Conservation (phyloP, 53 echinoderm and acorn worm genomes). For the Holothuria leucospilota region DNA sequence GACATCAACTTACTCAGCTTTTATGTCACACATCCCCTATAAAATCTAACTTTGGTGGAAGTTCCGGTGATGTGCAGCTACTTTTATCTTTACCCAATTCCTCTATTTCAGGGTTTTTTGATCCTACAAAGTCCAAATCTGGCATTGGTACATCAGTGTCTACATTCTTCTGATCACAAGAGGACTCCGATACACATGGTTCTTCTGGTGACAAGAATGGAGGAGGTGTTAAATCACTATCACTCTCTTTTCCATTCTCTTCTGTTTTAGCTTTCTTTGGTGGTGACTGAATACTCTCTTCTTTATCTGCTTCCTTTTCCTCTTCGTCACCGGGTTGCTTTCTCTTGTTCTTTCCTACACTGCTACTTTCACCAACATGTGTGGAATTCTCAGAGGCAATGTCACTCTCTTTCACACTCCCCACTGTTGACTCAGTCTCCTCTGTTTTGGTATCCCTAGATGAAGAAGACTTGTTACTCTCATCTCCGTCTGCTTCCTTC, state of each 20-base stretch:
- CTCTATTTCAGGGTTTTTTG: not conserved
- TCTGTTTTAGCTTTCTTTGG: constrained; percentile 9
- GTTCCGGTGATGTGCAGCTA: constrained; percentile 16
- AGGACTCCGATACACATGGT: not conserved
- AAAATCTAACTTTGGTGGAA: constrained; percentile 29
- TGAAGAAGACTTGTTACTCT: too few relatives aligned
- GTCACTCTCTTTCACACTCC: too few relatives aligned
- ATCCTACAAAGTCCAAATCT: constrained; percentile 11
- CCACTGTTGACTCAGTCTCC: too few relatives aligned
- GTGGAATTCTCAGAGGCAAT: too few relatives aligned
- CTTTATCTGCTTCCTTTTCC: constrained; percentile 3
- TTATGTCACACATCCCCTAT: constrained; percentile 19
- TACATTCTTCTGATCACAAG: not conserved
- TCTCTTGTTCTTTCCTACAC: not conserved
- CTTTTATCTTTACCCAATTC: not conserved
- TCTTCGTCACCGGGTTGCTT: not conserved
- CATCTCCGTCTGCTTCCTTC: too few relatives aligned
- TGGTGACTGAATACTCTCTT: constrained; percentile 3
- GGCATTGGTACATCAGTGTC: constrained; percentile 4
- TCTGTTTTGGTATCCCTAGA: too few relatives aligned
- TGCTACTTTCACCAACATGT: too few relatives aligned
- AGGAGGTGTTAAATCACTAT: constrained; percentile 1
- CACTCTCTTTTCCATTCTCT: not conserved
- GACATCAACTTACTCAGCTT: not conserved
- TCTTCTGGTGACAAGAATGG: constrained; percentile 32